A percentile compares a stretch with the other conserved stretches of the same genome.
These are phyloP conservation scores for Columba livia DNA, from an alignment of 2,113 vertebrate genomes.

Conservation along the genomic window DNA sequence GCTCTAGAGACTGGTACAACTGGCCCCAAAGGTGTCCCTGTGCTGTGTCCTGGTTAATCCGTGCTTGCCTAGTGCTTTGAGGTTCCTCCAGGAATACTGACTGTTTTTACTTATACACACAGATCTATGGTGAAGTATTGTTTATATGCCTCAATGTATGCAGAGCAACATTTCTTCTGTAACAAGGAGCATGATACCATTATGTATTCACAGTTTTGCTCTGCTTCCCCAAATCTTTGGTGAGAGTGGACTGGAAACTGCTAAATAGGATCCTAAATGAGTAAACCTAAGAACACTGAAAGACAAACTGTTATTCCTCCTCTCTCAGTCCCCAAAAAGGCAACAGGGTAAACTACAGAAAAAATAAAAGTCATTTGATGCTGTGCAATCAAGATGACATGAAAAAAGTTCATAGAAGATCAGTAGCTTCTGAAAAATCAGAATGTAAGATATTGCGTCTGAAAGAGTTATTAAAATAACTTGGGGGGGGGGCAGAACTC, in stretches of 20 bases:
- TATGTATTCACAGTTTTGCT: not conserved
- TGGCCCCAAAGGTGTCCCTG: not conserved
- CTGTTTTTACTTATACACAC: not conserved
- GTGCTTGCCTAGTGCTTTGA: not conserved
- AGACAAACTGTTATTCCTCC: not conserved
- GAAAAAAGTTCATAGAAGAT: slow-evolving; percentile 20
- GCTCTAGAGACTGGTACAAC: not conserved
- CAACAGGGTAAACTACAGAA: not conserved
- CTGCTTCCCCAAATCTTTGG: not conserved
- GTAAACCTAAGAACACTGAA: not conserved
- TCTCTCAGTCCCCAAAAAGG: not conserved
- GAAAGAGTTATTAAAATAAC: slow-evolving; percentile 61
- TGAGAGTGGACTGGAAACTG: not conserved
- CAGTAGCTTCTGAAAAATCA: slow-evolving; percentile 43
- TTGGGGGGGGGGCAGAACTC: not conserved
- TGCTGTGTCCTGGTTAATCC: not conserved
- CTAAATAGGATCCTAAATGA: not conserved
- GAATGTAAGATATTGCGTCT: slow-evolving; percentile 19
- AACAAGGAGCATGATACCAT: not conserved
- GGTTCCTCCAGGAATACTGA: not conserved
- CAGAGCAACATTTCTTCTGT: not conserved
- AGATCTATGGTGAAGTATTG: not conserved
- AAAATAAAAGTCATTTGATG: not conserved
- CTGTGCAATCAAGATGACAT: not conserved
- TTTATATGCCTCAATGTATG: not conserved